Base-by-base conservation (phyloP, 2,888 invertebrate genomes). In the Portevinia maculata region DNA sequence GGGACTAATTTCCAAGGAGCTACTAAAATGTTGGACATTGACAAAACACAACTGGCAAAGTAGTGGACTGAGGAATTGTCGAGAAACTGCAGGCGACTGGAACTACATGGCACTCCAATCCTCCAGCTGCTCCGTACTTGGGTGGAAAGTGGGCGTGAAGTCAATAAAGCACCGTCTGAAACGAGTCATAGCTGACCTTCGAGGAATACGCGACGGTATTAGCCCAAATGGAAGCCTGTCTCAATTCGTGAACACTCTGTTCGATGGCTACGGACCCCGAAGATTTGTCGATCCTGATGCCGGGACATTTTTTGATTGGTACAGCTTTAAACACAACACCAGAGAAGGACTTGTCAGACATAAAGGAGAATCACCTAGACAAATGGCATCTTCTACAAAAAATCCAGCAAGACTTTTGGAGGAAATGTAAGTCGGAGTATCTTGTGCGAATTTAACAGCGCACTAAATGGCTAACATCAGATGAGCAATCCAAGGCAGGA, bases 1-100 rank as follows among this genome's bases (percentile, higher is more conserved):
- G 73, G 73, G 19, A 73, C 62, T 3, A 62, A 62, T 44, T 73
- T 73, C 21, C 4, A 34, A 24, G 64, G 71, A 9, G 55, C 55
- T 37, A 37, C 55, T 19, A 34, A 21, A 3, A 55, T 55, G 1
- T 1, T 41, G 30, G 17, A 59, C 4, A 8, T 6, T 7, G 24
- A 59, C 41, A 13, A 5, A 3, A 15, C 15, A 5, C 30, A 44
- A 3, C n/a, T 15, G 7, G 15, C 41, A 3, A 44, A 41, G 11
- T 9, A 21, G 1, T 19, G 15, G 17, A 24, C 24, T 24, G 24
- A 24, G 24, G 5, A 2, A 24, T 24, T 5, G 24, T 5, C 24
- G 3, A 24, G 5, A 5, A 24, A 24, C 24, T 24, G 2, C 24
- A 24, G 5, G 24, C 24, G 5, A 24, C 2, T 24, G 24, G 24